Evolutionary conservation across 2,888 invertebrate genomes (phyloP).

Genomic region (Harmothoe impar): DNA sequence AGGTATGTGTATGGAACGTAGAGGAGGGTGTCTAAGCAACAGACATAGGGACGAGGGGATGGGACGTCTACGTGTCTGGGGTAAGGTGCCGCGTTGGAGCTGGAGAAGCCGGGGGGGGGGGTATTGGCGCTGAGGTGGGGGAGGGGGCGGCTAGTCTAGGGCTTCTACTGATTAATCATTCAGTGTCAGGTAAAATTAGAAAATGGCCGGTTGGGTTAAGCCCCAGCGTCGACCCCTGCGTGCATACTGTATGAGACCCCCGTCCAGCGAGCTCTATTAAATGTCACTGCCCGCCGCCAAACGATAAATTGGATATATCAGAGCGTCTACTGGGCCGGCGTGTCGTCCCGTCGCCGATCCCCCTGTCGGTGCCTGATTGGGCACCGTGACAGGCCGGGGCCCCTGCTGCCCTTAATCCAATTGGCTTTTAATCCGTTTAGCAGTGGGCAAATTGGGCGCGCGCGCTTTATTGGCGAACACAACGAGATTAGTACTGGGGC

Average conservation of each 20-base stretch:
- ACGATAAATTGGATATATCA: constrained; percentile 65
- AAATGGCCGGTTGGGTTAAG: constrained; percentile 49
- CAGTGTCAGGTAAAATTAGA: constrained; percentile 54
- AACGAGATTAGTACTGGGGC: constrained; percentile 60
- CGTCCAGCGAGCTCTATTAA: constrained; percentile 54
- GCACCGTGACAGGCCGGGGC: constrained; percentile 5
- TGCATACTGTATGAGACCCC: constrained; percentile 59
- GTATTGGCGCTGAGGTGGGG: neutral
- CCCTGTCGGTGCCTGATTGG: constrained; percentile 37
- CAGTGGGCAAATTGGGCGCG: constrained; percentile 20
- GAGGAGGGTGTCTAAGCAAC: no score
- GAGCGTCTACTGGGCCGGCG: neutral
- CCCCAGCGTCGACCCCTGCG: constrained; percentile 17
- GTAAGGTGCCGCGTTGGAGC: neutral
- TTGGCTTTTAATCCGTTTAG: constrained; percentile 63
- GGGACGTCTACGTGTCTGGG: no score
- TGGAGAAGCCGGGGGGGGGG: neutral
- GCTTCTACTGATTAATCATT: constrained; percentile 46
- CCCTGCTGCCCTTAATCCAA: constrained; percentile 42
- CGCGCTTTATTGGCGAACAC: constrained; percentile 51
- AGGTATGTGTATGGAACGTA: no score
- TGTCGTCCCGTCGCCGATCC: constrained; percentile 27
- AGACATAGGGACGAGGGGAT: no score
- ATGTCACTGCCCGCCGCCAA: constrained; percentile 52
- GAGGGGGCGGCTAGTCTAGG: neutral